Evolutionary conservation across 2,113 vertebrate genomes (phyloP).

Genomic region (Cervus canadensis): DNA sequence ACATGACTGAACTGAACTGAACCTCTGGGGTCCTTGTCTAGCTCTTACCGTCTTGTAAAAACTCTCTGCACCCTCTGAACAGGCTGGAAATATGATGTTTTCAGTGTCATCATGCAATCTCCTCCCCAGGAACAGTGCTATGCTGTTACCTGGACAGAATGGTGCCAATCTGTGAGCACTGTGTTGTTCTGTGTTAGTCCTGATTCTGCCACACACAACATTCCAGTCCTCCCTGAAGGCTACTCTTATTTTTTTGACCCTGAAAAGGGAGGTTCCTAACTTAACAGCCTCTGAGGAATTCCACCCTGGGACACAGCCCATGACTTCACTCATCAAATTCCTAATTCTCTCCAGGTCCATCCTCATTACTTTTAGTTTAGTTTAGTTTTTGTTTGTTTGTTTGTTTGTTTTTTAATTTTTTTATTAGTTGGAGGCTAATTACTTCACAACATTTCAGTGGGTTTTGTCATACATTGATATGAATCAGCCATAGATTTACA

Average conservation of each 20-base stretch:
- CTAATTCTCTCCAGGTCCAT: not conserved
- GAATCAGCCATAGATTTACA: too few species aligned
- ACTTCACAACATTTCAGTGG: too few species aligned
- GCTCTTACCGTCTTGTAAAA: not conserved
- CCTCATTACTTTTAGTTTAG: not conserved
- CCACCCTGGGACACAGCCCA: not conserved
- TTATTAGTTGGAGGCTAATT: too few species aligned
- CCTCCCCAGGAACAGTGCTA: not conserved
- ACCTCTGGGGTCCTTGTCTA: not conserved
- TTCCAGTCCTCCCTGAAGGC: not conserved
- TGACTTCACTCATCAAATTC: not conserved
- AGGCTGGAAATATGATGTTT: not conserved
- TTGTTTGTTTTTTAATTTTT: not conserved
- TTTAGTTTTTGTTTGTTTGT: too few species aligned
- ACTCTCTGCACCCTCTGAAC: not conserved
- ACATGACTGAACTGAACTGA: not conserved
- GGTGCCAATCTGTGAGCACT: not conserved
- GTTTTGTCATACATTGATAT: too few species aligned
- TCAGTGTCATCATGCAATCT: not conserved
- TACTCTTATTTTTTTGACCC: not conserved
- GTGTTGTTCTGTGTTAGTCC: not conserved
- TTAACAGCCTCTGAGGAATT: not conserved
- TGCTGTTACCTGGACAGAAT: too few species aligned
- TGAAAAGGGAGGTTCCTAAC: not conserved
- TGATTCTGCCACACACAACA: fast-evolving